Conservation (phyloP, 2,113 vertebrate species). For the Centropristis striata region DNA sequence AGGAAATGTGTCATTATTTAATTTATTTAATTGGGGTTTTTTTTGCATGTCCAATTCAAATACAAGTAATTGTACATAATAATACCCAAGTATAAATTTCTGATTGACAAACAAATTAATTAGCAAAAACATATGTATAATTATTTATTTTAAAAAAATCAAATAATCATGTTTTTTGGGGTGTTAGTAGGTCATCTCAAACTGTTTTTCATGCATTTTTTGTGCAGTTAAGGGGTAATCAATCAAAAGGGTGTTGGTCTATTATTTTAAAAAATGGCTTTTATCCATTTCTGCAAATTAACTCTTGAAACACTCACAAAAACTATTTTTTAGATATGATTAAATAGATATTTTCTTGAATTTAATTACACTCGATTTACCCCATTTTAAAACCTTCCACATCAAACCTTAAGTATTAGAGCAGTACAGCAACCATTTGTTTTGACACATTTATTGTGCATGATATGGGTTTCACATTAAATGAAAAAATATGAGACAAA, state of each 20-base stretch:
- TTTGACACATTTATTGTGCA: conserved; percentile 64
- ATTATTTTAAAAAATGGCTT: too few relatives aligned
- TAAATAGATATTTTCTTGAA: neutral
- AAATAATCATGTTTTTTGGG: too few relatives aligned
- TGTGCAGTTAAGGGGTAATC: too few relatives aligned
- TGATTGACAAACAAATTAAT: neutral
- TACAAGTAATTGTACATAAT: neutral
- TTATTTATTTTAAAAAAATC: too few relatives aligned
- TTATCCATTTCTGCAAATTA: too few relatives aligned
- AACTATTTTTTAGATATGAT: neutral
- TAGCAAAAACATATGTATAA: too few relatives aligned
- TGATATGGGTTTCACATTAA: conserved; percentile 64
- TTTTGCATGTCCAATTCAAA: neutral
- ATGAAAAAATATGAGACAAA: conserved; percentile 49
- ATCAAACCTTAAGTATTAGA: conserved; percentile 5
- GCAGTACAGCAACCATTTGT: conserved; percentile 22
- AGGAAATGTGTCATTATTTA: conserved; percentile 33
- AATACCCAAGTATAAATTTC: neutral
- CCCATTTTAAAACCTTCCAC: neutral
- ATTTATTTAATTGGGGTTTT: neutral
- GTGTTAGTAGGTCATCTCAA: too few relatives aligned
- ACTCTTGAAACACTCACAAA: too few relatives aligned
- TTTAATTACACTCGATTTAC: conserved; percentile 15
- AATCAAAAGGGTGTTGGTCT: too few relatives aligned
- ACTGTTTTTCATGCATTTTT: too few relatives aligned